Base-by-base conservation (phyloP, 1,140 invertebrate genomes). In the Leptopilina boulardi region DNA sequence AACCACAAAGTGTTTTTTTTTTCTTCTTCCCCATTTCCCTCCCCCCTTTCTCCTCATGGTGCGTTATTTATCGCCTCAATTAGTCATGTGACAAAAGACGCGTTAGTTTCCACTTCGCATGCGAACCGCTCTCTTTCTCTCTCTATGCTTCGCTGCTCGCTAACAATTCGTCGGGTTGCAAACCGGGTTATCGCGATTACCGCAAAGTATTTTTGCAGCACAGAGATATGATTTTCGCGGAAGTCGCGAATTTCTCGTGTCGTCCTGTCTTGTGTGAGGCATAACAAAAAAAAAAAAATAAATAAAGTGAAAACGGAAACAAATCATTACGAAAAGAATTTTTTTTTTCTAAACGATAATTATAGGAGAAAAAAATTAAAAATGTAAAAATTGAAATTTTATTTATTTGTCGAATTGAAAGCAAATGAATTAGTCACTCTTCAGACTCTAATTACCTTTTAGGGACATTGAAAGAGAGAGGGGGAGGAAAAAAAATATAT, bases 61-160 rank as follows among this genome's bases (percentile, higher is more conserved):
- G 70, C 38, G 74, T 82, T 82, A 80, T 82, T 82, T 80, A 82
- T 82, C 75, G 79, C 70, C 71, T 76, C 79, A 82, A 82, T 82
- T 82, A 82, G 81, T 82, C 81, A 82, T 78, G 77, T 78, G 81
- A 82, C 81, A 80, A 82, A 78, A 80, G 81, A 82, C 78, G 78
- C 76, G 73, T 79, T 81, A 80, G 81, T 82, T 80, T 80, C 80
- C 56, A 82, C 78, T 82, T 70, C 47, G 56, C 72, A 75, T 74
- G 74, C 70, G 66, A 59, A 73, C 66, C 59, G 70, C 75, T 74
- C 74, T 72, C n/a, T n/a, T n/a, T n/a, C n/a, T n/a, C n/a, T n/a
- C n/a, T n/a, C n/a, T n/a, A n/a, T n/a, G 74, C 76, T 54, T 54
- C 71, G 78, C 42, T 44, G 26, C 47, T 10, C 23, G 19, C 66